Conservation (phyloP, 2,797 vertebrate genomes). For the Micropoecilia bifurca region DNA sequence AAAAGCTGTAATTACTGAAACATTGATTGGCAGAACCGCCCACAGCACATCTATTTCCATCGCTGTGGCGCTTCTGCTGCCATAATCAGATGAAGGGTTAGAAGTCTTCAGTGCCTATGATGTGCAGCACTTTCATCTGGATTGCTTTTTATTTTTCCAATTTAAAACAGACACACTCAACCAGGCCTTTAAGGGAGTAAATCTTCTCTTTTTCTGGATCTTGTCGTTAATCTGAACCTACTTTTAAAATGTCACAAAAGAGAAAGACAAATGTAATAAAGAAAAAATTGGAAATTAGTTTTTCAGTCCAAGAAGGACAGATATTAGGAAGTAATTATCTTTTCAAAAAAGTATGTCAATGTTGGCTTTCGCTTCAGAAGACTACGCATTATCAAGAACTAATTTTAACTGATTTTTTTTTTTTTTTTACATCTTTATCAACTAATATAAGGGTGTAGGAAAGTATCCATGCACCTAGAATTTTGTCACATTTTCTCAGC, state of each 20-base stretch:
- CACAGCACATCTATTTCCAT: slow-evolving; percentile 15
- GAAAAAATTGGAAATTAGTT: neutral
- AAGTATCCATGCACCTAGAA: neutral
- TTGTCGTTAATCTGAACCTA: neutral
- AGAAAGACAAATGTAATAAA: neutral
- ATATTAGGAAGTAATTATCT: slow-evolving; percentile 24
- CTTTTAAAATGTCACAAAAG: neutral
- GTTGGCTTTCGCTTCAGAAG: neutral
- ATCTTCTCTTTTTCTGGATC: neutral
- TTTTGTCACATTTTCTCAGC: neutral
- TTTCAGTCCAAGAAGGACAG: neutral
- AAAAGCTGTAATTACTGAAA: slow-evolving; percentile 17
- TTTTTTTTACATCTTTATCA: neutral
- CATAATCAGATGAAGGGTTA: slow-evolving; percentile 14
- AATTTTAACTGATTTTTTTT: neutral
- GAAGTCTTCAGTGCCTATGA: slow-evolving; percentile 7
- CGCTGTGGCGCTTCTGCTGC: slow-evolving; percentile 2
- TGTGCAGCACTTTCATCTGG: neutral
- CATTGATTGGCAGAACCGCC: slow-evolving; percentile 8
- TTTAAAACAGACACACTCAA: slow-evolving; percentile 5
- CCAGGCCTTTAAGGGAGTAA: neutral
- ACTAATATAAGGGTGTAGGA: neutral
- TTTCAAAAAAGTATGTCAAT: neutral
- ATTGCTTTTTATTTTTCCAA: neutral
- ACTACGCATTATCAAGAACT: neutral